Evolutionary conservation across 1,140 invertebrate species (phyloP).

Genomic region (Apis cerana): DNA sequence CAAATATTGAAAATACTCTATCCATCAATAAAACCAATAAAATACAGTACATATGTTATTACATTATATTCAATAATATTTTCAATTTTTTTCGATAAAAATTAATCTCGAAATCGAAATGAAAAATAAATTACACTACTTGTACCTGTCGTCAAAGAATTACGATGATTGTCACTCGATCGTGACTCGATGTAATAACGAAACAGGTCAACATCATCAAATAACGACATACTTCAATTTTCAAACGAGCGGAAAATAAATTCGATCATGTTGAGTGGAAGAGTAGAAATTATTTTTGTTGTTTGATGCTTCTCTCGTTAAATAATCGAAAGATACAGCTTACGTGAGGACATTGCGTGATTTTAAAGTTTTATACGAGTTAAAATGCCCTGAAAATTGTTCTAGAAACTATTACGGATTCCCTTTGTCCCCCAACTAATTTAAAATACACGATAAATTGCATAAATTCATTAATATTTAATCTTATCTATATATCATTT

Average conservation of each 20-base stretch:
- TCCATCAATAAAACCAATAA: too few relatives aligned
- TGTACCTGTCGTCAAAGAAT: too few relatives aligned
- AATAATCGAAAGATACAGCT: slow-evolving; percentile 13
- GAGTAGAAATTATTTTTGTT: background rate
- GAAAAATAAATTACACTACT: too few relatives aligned
- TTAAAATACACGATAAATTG: background rate
- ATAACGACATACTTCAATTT: too few relatives aligned
- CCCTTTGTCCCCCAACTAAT: slow-evolving; percentile 13
- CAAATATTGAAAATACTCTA: too few relatives aligned
- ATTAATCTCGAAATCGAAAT: too few relatives aligned
- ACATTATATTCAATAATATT: too few relatives aligned
- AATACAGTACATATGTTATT: too few relatives aligned
- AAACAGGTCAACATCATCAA: too few relatives aligned
- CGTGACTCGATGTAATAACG: too few relatives aligned
- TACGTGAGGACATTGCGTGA: slow-evolving; percentile 30
- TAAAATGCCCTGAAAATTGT: slow-evolving; percentile 24
- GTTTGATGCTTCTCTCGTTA: background rate
- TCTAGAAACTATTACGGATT: slow-evolving; percentile 9
- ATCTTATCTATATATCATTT: background rate
- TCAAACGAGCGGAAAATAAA: background rate
- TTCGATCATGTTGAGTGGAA: background rate
- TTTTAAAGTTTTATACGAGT: slow-evolving; percentile 15
- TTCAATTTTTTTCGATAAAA: too few relatives aligned
- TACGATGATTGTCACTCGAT: too few relatives aligned
- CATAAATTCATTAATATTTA: background rate